phyloP scores from a whole-genome alignment of 1,140 invertebrate genomes.

The Trichonephila clavipes region DNA sequence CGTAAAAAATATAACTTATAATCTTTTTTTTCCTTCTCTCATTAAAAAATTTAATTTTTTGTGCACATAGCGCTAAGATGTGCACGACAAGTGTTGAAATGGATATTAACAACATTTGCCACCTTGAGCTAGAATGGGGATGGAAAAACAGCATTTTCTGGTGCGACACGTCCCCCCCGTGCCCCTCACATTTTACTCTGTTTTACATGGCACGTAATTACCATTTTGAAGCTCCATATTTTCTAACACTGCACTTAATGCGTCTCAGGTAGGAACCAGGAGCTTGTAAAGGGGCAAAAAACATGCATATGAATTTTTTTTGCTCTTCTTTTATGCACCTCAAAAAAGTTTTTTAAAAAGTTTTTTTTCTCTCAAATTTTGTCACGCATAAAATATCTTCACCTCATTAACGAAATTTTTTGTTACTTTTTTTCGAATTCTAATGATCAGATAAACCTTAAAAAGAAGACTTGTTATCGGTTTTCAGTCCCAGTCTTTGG shows the following conservation, averaged over 20 bases:
- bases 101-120: background rate
- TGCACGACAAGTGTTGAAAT: background rate
- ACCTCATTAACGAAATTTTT: background rate
- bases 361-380: background rate
- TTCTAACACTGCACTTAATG: background rate
- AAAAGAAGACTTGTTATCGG: background rate
- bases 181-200: too few relatives aligned
- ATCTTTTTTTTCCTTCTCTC: background rate
- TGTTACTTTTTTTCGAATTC: background rate
- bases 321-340: background rate
- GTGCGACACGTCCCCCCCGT: background rate
- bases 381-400: background rate
- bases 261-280: background rate
- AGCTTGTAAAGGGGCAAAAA: background rate
- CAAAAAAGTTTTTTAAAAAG: background rate
- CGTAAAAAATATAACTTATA: too few relatives aligned
- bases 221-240: background rate
- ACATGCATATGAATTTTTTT: background rate
- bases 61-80: background rate
- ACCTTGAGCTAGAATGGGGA: background rate
- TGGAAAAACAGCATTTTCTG: background rate
- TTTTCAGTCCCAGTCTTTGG: too few relatives aligned
- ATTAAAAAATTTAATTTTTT: background rate
- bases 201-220: background rate
- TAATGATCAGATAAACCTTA: background rate